Conservation (phyloP, 2,797 vertebrate species). For the Odontamblyopus lacepedii region DNA sequence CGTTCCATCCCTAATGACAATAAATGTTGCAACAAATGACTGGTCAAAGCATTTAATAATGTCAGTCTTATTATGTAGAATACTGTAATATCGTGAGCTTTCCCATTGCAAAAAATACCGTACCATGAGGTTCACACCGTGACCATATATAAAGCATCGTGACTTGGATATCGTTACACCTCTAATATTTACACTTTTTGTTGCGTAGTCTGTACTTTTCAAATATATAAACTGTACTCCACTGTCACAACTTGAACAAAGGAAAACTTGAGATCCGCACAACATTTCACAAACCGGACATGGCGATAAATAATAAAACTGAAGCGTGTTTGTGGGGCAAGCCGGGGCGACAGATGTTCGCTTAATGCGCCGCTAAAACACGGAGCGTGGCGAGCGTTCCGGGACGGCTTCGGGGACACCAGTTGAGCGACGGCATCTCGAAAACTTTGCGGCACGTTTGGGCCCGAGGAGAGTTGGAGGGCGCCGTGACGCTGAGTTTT, state of each 20-base stretch:
- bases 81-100: no score
- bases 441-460: constrained; percentile 8
- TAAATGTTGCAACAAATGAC: no score
- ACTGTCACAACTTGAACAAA: not conserved
- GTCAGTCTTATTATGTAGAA: no score
- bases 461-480: constrained; percentile 33
- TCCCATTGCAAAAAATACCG: no score
- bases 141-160: no score
- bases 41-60: no score
- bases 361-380: not conserved
- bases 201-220: no score
- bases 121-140: no score
- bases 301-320: not conserved
- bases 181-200: no score
- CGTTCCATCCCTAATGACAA: no score
- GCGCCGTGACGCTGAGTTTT: constrained; percentile 56
- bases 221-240: no score
- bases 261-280: not conserved
- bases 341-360: not conserved
- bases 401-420: constrained; percentile 15
- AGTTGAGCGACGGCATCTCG: constrained; percentile 28
- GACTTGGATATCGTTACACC: no score
- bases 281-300: not conserved
- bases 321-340: not conserved
- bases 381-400: not conserved